phyloP scores from a whole-genome alignment of 2,797 vertebrate species.

The Pseudochirops corinnae region DNA sequence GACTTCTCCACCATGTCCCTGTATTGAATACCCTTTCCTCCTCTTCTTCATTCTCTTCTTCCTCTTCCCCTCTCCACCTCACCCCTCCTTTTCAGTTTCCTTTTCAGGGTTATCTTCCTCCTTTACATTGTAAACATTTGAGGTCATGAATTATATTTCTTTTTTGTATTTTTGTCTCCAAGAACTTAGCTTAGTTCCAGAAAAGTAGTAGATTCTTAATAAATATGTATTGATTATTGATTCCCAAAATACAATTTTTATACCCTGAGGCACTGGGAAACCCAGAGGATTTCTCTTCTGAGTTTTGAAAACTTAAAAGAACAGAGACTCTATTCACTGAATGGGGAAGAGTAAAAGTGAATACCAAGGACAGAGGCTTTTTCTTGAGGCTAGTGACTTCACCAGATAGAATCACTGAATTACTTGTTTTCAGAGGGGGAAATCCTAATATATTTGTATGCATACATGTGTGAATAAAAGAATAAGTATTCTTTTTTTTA shows the following conservation, averaged over 20 bases:
- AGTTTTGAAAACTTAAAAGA: neutral
- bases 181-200: neutral
- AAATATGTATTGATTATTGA: too few relatives aligned
- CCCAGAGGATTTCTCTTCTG: neutral
- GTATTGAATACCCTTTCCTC: neutral
- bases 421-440: too few relatives aligned
- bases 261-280: neutral
- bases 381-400: neutral
- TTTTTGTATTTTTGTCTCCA: neutral
- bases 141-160: neutral
- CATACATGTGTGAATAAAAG: too few relatives aligned
- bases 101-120: neutral
- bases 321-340: neutral
- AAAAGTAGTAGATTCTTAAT: neutral
- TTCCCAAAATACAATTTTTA: neutral
- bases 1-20: rapidly evolving
- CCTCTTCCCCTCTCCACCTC: neutral
- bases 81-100: neutral
- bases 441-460: too few relatives aligned
- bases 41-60: neutral
- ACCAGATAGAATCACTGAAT: neutral
- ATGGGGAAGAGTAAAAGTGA: neutral
- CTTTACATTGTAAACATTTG: too few relatives aligned
- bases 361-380: neutral
- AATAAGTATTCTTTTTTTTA: too few relatives aligned